phyloP scores from a whole-genome alignment of 2,888 invertebrate species.

The Harmothoe impar region DNA sequence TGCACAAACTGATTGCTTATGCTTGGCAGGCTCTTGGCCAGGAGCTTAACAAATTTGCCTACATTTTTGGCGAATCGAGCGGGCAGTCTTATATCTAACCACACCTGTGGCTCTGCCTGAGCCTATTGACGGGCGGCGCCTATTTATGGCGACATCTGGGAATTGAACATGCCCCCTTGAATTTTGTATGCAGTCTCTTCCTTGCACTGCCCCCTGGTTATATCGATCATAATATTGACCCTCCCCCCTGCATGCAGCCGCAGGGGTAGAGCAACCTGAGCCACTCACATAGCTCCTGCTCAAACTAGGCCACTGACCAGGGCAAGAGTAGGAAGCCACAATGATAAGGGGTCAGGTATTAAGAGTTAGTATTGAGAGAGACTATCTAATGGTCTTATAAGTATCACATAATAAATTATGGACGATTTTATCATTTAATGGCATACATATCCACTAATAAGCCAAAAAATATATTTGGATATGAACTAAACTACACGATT shows the following conservation, averaged over 20 bases:
- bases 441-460: too few species aligned
- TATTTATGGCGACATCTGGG: not conserved
- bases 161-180: slow-evolving; percentile 18
- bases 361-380: not conserved
- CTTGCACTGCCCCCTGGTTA: not conserved
- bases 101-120: not conserved
- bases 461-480: too few species aligned
- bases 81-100: not conserved
- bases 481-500: too few species aligned
- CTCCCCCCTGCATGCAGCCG: not conserved
- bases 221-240: slow-evolving; percentile 38
- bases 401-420: too few species aligned
- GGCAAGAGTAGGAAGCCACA: not conserved
- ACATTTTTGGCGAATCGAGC: not conserved
- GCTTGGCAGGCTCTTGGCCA: not conserved
- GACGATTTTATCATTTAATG: too few species aligned
- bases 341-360: not conserved
- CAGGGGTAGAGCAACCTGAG: not conserved
- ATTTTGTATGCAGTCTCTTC: not conserved
- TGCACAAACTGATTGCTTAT: not conserved
- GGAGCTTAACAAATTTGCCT: not conserved
- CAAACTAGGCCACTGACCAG: too few species aligned
- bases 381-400: too few species aligned
- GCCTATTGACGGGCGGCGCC: not conserved
- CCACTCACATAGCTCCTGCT: not conserved